These are phyloP conservation scores for Gymnorhina tibicen DNA, from an alignment of 2,113 vertebrate genomes.

Conservation along the genomic window DNA sequence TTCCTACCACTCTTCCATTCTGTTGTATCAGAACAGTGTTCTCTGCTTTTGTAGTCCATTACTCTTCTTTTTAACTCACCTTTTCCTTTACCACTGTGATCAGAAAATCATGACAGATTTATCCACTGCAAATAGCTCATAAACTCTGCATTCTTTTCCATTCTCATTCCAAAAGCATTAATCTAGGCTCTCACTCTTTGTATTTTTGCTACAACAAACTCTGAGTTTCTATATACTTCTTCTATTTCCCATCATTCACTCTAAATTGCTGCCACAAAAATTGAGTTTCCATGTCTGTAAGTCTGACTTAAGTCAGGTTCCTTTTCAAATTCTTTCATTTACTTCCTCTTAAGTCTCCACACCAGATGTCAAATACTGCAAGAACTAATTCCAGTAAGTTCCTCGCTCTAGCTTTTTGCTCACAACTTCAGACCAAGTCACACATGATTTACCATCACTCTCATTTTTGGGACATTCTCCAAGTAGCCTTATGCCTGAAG, in stretches of 20 bases:
- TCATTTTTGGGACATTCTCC: slow-evolving; percentile 36
- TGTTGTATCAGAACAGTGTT: background rate
- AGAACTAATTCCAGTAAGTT: slow-evolving; percentile 25
- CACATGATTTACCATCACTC: slow-evolving; percentile 47
- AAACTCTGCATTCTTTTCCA: background rate
- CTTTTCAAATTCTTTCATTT: slow-evolving; percentile 6
- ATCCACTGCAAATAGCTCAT: background rate
- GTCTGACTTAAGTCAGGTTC: slow-evolving; percentile 2
- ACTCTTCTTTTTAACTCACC: background rate
- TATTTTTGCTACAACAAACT: background rate
- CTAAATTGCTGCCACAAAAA: slow-evolving; percentile 9
- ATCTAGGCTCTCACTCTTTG: background rate
- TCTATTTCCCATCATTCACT: background rate
- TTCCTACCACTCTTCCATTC: background rate
- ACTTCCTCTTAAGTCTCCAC: slow-evolving; percentile 5
- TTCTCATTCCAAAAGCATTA: background rate
- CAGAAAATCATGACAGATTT: background rate
- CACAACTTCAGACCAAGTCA: slow-evolving; percentile 18
- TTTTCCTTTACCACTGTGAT: background rate
- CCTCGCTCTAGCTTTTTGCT: background rate
- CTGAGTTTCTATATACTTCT: background rate
- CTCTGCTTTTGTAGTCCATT: background rate
- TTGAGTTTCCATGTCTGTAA: background rate
- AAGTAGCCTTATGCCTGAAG: slow-evolving; percentile 30
- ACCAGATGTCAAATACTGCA: slow-evolving; percentile 18